A percentile compares a stretch with the other conserved stretches of the same genome.
phyloP scores from a whole-genome alignment of 37 sponge, comb jelly and placozoan genomes.

The Theonella swinhoei region DNA sequence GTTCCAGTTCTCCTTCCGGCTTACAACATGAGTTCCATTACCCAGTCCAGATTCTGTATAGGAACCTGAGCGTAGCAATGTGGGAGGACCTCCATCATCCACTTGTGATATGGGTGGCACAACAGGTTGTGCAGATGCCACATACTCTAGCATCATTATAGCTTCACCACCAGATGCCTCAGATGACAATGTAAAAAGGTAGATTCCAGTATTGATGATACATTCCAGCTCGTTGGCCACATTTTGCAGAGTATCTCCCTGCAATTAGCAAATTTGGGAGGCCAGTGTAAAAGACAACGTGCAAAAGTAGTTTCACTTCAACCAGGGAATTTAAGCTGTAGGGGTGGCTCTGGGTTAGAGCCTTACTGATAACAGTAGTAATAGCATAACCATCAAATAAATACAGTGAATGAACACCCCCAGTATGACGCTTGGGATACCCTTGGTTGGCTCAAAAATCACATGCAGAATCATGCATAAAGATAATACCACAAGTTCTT shows the following conservation, averaged over 20 bases:
- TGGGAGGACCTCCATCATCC: neutral
- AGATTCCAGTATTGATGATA: constrained; percentile 71
- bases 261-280: neutral
- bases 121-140: neutral
- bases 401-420: too few relatives aligned
- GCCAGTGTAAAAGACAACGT: too few relatives aligned
- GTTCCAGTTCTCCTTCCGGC: constrained; percentile 45
- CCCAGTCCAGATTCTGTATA: neutral
- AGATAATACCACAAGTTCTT: too few relatives aligned
- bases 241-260: constrained; percentile 90
- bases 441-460: too few relatives aligned
- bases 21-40: neutral
- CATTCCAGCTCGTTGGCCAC: constrained; percentile 79
- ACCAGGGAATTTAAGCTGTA: too few relatives aligned
- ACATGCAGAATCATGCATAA: too few relatives aligned
- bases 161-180: constrained; percentile 4
- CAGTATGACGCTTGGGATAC: too few relatives aligned
- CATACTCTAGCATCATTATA: neutral
- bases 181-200: constrained; percentile 42
- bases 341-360: too few relatives aligned
- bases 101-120: neutral
- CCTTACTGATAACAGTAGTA: too few relatives aligned
- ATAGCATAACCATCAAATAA: too few relatives aligned
- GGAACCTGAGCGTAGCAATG: neutral
- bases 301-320: too few relatives aligned